Evolutionary conservation across 2,888 invertebrate genomes (phyloP), one percentile per base, ranked within the genome.

Genomic region (Physocephala rufipes): DNA sequence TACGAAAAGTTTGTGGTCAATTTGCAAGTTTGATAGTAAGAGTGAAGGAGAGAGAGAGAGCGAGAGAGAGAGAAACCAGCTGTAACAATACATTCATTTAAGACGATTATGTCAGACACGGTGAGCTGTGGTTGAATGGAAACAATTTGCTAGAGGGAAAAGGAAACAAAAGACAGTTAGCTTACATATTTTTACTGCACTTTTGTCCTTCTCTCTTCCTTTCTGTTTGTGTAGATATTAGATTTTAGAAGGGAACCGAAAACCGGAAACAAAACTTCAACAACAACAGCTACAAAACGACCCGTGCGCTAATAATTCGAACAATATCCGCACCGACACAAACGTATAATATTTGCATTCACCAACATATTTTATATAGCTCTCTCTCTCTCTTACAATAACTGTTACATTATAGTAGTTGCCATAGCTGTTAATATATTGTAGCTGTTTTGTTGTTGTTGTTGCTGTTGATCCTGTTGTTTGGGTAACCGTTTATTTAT

Each of bases 61-160:
- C 21, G 19, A 45, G 21, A 26, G 49, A 21, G 59, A 30, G n/a
- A 58, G 49, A 47, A 24, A 47, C 45, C 58, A 58, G 9, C 36
- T n/a, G n/a, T n/a, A 36, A 36, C 9, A 63, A 66, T 45, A 15
- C 58, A 74, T 78, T 77, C 81, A 81, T 78, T 81, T 81, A 81
- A 81, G 82, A 80, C 82, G 82, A 81, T 81, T 81, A 82, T 82
- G 81, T 81, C 80, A 81, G 82, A 82, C 80, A 81, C 80, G 80
- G 77, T 81, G 81, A 81, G 80, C 79, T 77, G 78, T 77, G 74
- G 78, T 36, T 30, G 65, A 28, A 53, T 66, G 47, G 49, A 49
- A 30, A 53, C 51, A 3, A 49, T 30, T 36, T n/a, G 45, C 26
- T 36, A 55, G 30, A 30, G 55, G 19, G 3, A 21, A 45, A 3